Evolutionary conservation across 2,888 invertebrate species (phyloP).

Genomic region (Drosophila histrio): DNA sequence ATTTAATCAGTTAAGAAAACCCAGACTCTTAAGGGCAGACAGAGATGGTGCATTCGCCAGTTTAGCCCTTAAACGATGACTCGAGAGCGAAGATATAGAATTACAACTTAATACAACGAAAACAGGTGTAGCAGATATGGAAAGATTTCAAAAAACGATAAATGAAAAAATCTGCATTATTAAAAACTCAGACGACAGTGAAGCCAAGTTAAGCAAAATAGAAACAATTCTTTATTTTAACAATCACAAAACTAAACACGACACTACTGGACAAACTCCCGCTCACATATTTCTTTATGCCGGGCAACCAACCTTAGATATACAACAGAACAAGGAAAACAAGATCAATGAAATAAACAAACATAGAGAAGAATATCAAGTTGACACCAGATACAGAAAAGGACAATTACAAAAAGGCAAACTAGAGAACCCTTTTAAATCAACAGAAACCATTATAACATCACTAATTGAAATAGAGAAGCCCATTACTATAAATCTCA

Average conservation of each 20-base stretch:
- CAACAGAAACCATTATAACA: neutral
- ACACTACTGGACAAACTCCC: neutral
- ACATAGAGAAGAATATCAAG: neutral
- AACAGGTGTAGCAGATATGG: too few species aligned
- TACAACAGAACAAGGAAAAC: neutral
- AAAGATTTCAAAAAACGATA: too few species aligned
- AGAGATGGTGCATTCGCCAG: neutral
- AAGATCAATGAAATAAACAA: neutral
- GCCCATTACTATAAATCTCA: neutral
- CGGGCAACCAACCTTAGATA: neutral
- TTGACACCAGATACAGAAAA: neutral
- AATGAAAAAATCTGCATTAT: too few species aligned
- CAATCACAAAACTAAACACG: neutral
- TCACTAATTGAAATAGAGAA: neutral
- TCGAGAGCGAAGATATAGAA: neutral
- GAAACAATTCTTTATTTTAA: neutral
- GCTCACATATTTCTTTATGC: neutral
- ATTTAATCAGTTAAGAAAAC: neutral
- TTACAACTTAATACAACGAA: neutral
- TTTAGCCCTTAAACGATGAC: neutral
- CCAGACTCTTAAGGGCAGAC: neutral
- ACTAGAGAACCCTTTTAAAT: conserved; percentile 6
- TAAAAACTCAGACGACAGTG: neutral
- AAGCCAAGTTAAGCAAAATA: neutral
- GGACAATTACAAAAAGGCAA: conserved; percentile 2